Conservation (phyloP, 2,113 vertebrate species). For the Zapus hudsonius region DNA sequence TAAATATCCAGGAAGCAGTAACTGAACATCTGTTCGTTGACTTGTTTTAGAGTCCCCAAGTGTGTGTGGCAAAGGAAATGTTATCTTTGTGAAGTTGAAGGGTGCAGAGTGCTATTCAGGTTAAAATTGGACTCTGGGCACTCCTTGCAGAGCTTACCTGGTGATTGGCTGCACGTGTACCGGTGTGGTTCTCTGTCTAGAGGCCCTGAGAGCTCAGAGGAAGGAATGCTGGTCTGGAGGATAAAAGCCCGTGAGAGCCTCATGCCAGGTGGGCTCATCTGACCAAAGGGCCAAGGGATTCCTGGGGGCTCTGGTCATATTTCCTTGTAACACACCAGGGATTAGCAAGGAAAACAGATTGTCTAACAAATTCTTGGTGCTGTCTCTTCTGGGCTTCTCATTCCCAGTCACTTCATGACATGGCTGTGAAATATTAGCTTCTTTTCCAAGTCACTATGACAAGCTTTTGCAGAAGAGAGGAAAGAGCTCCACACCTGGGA, state of each 20-base stretch:
- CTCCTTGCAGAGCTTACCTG: background rate
- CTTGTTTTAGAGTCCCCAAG: constrained; percentile 54
- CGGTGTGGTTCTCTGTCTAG: background rate
- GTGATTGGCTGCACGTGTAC: background rate
- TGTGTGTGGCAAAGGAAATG: constrained; percentile 52
- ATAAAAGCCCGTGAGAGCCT: constrained; percentile 12
- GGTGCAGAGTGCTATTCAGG: background rate
- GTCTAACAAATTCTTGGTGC: constrained; percentile 20
- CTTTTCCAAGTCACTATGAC: background rate
- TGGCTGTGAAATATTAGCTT: background rate
- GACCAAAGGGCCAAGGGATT: constrained; percentile 45
- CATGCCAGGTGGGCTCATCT: constrained; percentile 9
- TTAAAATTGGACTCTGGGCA: background rate
- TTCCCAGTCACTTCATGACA: constrained; percentile 17
- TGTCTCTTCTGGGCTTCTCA: background rate
- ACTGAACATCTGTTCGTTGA: constrained; percentile 68
- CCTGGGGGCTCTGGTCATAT: constrained; percentile 35
- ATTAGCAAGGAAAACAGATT: constrained; percentile 60
- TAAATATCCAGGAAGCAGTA: constrained; percentile 69
- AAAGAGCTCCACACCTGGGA: background rate
- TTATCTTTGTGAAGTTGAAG: constrained; percentile 24
- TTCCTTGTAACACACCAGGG: constrained; percentile 53
- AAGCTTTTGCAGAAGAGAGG: background rate
- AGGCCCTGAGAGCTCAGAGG: background rate
- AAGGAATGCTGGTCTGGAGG: background rate